Evolutionary conservation across 2,888 invertebrate genomes (phyloP).

Genomic region (Osedax fenrisi): DNA sequence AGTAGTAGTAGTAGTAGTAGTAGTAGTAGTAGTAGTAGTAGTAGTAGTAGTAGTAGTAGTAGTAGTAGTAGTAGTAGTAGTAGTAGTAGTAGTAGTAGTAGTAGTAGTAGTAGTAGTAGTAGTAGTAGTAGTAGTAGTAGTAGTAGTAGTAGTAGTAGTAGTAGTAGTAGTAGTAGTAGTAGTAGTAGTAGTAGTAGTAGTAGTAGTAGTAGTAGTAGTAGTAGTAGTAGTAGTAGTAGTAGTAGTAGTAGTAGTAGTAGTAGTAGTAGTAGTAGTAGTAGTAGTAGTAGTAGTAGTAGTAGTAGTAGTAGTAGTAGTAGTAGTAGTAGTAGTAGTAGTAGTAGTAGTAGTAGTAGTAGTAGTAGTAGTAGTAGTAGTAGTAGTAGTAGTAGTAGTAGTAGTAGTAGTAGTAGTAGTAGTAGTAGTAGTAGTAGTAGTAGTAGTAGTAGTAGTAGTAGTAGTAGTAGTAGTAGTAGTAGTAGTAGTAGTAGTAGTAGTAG

Average conservation of each 20-base stretch:
- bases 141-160: constrained; percentile 2
- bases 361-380: too few species aligned
- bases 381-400: too few species aligned
- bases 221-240: too few species aligned
- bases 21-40: constrained; percentile 2
- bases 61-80: constrained; percentile 2
- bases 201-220: constrained; percentile 2
- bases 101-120: constrained; percentile 2
- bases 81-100: constrained; percentile 2
- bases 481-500: neutral
- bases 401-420: too few species aligned
- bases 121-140: constrained; percentile 2
- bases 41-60: neutral
- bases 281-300: too few species aligned
- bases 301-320: too few species aligned
- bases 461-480: constrained; percentile 2
- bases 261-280: too few species aligned
- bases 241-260: too few species aligned
- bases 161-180: constrained; percentile 2
- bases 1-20: constrained; percentile 2
- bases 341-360: too few species aligned
- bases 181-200: constrained; percentile 2
- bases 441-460: neutral
- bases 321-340: too few species aligned
- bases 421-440: neutral